Conservation (phyloP, 2,113 vertebrate genomes). For the Nesoenas mayeri region DNA sequence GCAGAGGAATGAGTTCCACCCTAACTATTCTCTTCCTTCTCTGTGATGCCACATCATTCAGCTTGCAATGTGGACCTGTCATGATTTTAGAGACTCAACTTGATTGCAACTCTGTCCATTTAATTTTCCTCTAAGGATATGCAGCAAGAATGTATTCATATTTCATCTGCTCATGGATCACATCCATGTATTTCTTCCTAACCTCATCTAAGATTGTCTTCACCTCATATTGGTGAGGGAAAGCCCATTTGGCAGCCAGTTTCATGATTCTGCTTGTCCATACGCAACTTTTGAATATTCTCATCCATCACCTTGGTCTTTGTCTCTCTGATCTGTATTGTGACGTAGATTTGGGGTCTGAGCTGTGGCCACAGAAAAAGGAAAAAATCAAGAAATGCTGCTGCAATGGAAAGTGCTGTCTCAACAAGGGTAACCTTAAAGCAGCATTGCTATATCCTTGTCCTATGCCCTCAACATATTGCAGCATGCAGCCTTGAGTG, state of each 20-base stretch:
- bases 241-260: not conserved
- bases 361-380: not conserved
- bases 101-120: not conserved
- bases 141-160: accelerated
- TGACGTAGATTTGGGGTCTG: not conserved
- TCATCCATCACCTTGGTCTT: not conserved
- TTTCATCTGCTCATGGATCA: not conserved
- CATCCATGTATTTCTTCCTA: not conserved
- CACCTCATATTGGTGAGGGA: not conserved
- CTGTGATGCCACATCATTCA: not conserved
- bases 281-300: not conserved
- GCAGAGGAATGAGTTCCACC: not conserved
- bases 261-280: not conserved
- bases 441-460: not conserved
- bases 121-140: not conserved
- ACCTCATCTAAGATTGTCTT: not conserved
- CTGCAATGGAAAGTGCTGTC: not conserved
- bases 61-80: not conserved
- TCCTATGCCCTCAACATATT: not conserved
- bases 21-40: not conserved
- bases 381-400: not conserved
- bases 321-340: not conserved
- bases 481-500: not conserved
- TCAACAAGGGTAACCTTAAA: not conserved
- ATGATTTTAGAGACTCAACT: not conserved